Evolutionary conservation across 1,140 invertebrate species (phyloP).

Genomic region (Drosophila insularis): DNA sequence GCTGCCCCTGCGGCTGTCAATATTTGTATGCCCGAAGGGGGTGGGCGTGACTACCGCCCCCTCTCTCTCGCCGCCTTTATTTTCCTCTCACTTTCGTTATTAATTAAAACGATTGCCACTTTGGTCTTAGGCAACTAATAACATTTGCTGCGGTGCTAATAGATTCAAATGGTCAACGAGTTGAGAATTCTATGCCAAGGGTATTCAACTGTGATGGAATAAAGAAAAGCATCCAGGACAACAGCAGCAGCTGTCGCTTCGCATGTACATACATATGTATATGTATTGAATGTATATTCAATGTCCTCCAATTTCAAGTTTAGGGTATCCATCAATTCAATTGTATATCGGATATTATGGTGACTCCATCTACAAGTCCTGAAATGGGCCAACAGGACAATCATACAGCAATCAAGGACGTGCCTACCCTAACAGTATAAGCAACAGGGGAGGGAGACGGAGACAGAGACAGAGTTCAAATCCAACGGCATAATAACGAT

Average conservation of each 20-base stretch:
- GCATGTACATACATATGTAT: too few species aligned
- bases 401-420: neutral
- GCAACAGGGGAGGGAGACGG: neutral
- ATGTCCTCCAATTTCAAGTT: too few species aligned
- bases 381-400: too few species aligned
- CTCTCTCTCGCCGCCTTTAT: neutral
- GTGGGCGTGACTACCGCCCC: neutral
- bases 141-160: slow-evolving; percentile 44
- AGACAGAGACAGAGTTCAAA: neutral
- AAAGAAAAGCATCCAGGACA: neutral
- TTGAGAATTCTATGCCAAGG: neutral
- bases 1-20: slow-evolving; percentile 33
- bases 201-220: neutral
- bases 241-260: too few species aligned
- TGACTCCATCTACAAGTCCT: too few species aligned
- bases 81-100: slow-evolving; percentile 27
- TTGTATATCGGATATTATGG: too few species aligned
- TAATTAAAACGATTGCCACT: slow-evolving; percentile 55
- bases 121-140: slow-evolving; percentile 27
- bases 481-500: slow-evolving; percentile 15
- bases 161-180: slow-evolving; percentile 45
- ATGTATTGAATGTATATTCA: too few species aligned
- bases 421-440: neutral
- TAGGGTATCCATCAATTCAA: too few species aligned
- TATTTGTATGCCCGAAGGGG: slow-evolving; percentile 25